Evolutionary conservation across 2,797 vertebrate species (phyloP).

Genomic region (Sparus aurata): DNA sequence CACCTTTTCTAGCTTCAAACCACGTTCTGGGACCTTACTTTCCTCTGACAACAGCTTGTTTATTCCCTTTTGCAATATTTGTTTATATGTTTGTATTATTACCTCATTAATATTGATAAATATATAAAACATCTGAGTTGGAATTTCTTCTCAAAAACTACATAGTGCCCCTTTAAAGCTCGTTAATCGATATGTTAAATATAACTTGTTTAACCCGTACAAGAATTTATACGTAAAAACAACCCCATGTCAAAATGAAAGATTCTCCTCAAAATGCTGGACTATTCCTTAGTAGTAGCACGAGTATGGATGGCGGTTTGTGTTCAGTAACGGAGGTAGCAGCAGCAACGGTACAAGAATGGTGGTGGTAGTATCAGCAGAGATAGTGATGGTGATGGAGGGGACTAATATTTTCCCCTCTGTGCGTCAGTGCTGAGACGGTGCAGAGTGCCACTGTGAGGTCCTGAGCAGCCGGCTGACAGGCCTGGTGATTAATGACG

Average conservation of each 20-base stretch:
- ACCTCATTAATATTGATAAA: too few relatives aligned
- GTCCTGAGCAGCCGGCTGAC: conserved; percentile 85
- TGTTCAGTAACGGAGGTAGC: neutral
- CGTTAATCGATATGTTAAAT: neutral
- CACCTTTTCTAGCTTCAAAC: too few relatives aligned
- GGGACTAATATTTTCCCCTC: conserved; percentile 74
- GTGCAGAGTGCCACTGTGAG: conserved; percentile 81
- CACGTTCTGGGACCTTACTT: too few relatives aligned
- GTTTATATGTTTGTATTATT: too few relatives aligned
- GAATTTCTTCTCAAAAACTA: too few relatives aligned
- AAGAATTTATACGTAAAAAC: neutral
- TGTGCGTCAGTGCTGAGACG: conserved; percentile 65
- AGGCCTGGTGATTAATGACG: conserved; percentile 89
- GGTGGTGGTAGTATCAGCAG: conserved; percentile 41
- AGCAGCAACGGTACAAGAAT: conserved; percentile 20
- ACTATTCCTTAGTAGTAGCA: neutral
- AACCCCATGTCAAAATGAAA: neutral
- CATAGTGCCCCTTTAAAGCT: neutral
- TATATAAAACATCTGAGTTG: too few relatives aligned
- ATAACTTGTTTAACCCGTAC: neutral
- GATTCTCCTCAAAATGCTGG: neutral
- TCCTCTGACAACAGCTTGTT: too few relatives aligned
- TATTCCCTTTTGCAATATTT: too few relatives aligned
- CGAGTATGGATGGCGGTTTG: neutral
- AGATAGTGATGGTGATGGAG: conserved; percentile 69